Evolutionary conservation across 2,797 vertebrate genomes (phyloP).

Genomic region (Brachymystax lenok): DNA sequence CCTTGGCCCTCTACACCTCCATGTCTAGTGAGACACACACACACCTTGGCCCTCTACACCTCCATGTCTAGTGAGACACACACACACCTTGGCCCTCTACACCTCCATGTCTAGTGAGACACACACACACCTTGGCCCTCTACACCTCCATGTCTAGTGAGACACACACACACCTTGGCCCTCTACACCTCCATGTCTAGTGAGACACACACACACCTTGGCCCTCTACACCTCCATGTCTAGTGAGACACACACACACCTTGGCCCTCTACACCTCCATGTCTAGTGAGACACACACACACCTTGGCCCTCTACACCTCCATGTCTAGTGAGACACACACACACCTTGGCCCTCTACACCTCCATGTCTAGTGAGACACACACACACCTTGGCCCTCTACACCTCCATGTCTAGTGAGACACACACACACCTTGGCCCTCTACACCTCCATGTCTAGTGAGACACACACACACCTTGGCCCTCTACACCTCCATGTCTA

Average conservation of each 20-base stretch:
- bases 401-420: slow-evolving; percentile 84
- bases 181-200: slow-evolving; percentile 92
- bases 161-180: slow-evolving; percentile 80
- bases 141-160: slow-evolving; percentile 88
- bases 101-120: slow-evolving; percentile 89
- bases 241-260: neutral
- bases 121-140: slow-evolving; percentile 79
- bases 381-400: slow-evolving; percentile 74
- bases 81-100: slow-evolving; percentile 79
- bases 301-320: slow-evolving; percentile 96
- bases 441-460: slow-evolving; percentile 88
- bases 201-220: slow-evolving; percentile 74
- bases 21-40: neutral
- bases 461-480: slow-evolving; percentile 81
- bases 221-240: slow-evolving; percentile 88
- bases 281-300: slow-evolving; percentile 64
- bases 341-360: slow-evolving; percentile 93
- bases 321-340: slow-evolving; percentile 73
- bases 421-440: slow-evolving; percentile 83
- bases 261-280: slow-evolving; percentile 89
- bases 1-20: neutral
- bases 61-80: slow-evolving; percentile 7
- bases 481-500: slow-evolving; percentile 83
- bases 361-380: slow-evolving; percentile 56
- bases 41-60: neutral